A percentile compares a stretch with the other conserved stretches of the same genome.
These are phyloP conservation scores for Sorex maritimensis DNA, from an alignment of 2,797 vertebrate species.

Conservation along the genomic window DNA sequence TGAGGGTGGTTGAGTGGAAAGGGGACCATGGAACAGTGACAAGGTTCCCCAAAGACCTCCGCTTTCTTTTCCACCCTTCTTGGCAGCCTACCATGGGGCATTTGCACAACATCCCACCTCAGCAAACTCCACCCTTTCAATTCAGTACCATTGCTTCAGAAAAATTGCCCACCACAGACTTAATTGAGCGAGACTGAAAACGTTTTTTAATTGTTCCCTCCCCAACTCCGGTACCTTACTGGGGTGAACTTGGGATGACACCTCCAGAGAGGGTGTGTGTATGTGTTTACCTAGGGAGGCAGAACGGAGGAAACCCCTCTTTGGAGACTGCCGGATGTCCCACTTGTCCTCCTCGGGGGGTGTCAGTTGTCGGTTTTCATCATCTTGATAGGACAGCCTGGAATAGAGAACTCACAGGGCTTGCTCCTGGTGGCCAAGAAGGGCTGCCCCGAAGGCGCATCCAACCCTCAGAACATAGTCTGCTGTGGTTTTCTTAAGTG, in stretches of 20 bases:
- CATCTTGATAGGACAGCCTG: constrained; percentile 96
- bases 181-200: neutral
- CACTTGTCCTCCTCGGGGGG: constrained; percentile 92
- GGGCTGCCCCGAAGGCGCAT: neutral
- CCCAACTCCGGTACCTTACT: neutral
- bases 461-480: neutral
- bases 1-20: no score
- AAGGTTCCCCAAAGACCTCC: fast-evolving
- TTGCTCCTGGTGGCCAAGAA: constrained; percentile 9
- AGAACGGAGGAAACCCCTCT: constrained; percentile 96
- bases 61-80: neutral
- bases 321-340: constrained; percentile 93
- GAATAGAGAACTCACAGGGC: constrained; percentile 79
- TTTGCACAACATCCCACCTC: neutral
- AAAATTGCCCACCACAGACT: neutral
- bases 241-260: neutral
- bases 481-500: neutral
- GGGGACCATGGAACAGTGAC: no score
- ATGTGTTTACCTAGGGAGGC: constrained; percentile 93
- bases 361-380: constrained; percentile 95
- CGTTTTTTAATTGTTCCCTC: neutral
- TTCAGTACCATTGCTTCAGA: neutral
- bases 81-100: neutral
- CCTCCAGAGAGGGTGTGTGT: neutral
- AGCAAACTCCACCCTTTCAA: neutral